Percentiles rank a stretch among this genome's conserved stretches.
phyloP scores from a whole-genome alignment of 2,888 invertebrate genomes.

The Cerceris ruficornis region DNA sequence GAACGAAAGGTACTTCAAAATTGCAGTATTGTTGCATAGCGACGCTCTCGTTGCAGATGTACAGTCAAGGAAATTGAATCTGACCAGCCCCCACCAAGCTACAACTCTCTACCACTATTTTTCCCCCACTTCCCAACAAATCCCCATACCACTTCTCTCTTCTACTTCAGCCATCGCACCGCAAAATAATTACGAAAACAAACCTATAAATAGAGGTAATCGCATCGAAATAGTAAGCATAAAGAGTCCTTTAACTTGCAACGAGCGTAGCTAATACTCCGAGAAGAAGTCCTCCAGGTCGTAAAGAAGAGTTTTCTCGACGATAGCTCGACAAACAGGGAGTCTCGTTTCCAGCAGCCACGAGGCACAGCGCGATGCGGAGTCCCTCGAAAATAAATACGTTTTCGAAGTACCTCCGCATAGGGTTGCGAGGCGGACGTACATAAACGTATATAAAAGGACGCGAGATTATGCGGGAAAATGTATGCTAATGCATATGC shows the following conservation, averaged over 20 bases:
- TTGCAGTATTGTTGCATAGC: no score
- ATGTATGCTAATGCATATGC: slow-evolving; percentile 67
- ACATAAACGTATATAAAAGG: slow-evolving; percentile 33
- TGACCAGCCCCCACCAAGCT: no score
- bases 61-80: no score
- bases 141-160: no score
- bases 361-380: background rate
- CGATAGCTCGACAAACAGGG: background rate
- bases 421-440: slow-evolving; percentile 18
- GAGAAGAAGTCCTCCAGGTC: background rate
- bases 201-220: no score
- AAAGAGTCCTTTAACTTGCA: background rate
- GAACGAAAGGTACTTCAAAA: no score
- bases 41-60: no score
- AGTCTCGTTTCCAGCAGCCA: background rate
- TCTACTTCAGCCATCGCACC: no score
- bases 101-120: no score
- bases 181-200: no score
- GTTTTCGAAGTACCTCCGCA: slow-evolving; percentile 6
- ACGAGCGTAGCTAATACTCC: background rate
- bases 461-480: slow-evolving; percentile 55
- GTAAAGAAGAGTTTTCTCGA: background rate
- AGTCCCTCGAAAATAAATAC: slow-evolving; percentile 21
- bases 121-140: no score
- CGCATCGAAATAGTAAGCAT: no score